Evolutionary conservation across 2,113 vertebrate genomes (phyloP), one percentile per base, ranked within the genome.

Genomic region (Engraulis encrasicolus): DNA sequence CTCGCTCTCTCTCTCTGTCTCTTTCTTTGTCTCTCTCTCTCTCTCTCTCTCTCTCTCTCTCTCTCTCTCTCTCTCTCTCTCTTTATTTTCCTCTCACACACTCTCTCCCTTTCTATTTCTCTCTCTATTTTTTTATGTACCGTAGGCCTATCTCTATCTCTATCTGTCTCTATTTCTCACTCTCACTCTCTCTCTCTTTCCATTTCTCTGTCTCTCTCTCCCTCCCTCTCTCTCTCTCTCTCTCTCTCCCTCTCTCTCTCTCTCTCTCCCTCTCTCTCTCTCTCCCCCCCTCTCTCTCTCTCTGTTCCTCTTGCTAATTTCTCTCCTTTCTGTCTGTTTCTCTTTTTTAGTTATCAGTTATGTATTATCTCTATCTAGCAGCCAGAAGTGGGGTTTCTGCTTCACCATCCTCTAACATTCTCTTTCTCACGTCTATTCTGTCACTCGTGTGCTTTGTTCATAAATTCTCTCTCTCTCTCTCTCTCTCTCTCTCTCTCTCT

Each of bases 181-280:
- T 23, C 50, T 48, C n/a, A n/a, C 61, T 17, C 23, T 14, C 11
- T 31, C 14, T 71, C 2, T 20, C 6, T 3, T 19, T 1, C 74
- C 6, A 5, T 61, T n/a, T 61, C 20, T 20, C 20, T n/a, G 20
- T 45, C 45, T n/a, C n/a, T n/a, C n/a, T 38, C 38, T 19, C 19
- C 20, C n/a, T 27, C 23, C 18, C 54, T 19, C 38, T 82, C 50
- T 9, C 54, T 20, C 38, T 48, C 20, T 81, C 49, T 49, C 34
- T 82, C 15, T n/a, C 31, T 80, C 58, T 87, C 45, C 77, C n/a
- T 83, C 66, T 71, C 15, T 2, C 19, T 48, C 50, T 12, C 17
- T 45, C 81, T 20, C 40, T 17, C 82, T 27, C 82, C 31, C 27
- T 36, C 66, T 12, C 61, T 71, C 61, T 71, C 45, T 27, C 45